Evolutionary conservation across 2,797 vertebrate genomes (phyloP), one percentile per base, ranked within the genome.

Genomic region (Cichlasoma orientale): DNA sequence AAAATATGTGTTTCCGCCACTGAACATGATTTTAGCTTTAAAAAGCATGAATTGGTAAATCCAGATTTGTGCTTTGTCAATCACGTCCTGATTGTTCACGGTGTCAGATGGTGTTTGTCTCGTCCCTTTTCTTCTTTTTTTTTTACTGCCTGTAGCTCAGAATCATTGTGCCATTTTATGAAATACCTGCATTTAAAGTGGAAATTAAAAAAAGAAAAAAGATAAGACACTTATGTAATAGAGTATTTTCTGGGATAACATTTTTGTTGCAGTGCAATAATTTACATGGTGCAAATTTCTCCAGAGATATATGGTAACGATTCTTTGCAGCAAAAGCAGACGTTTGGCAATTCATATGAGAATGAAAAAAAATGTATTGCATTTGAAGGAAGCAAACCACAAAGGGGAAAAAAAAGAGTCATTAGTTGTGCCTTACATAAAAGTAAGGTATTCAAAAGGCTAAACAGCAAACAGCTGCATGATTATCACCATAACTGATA

Each of bases 391-490:
- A 55, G 25, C 27, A 84, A 77, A 75, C 7, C 38, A 63, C 27
- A 79, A 88, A 87, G 63, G 27, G 4, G 4, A 85, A 80, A 71
- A 90, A 84, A 89, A 84, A 84, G 16, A 88, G 74, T 79, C 66
- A 53, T 82, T 84, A 85, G 70, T 31, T 33, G 7, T 59, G 79
- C 57, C 23, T 84, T 47, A 25, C 68, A 80, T 83, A 91, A 90
- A 73, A 87, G 86, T 85, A 47, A 53, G 87, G 47, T 12, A 70
- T 73, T 91, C 84, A 89, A 80, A 92, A 91, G 75, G 78, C 56
- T 68, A 75, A 87, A 80, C 75, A 77, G 50, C 75, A 87, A 81
- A 72, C 31, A 47, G 74, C 78, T 69, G 66, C 31, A 77, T 82
- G 59, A 82, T 74, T 87, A 61, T 74, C 71, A 73, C 78, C 53